A percentile compares a stretch with the other conserved stretches of the same genome.
Conservation (phyloP, 2,797 vertebrate genomes). For the Phyllotis vaccarum region DNA sequence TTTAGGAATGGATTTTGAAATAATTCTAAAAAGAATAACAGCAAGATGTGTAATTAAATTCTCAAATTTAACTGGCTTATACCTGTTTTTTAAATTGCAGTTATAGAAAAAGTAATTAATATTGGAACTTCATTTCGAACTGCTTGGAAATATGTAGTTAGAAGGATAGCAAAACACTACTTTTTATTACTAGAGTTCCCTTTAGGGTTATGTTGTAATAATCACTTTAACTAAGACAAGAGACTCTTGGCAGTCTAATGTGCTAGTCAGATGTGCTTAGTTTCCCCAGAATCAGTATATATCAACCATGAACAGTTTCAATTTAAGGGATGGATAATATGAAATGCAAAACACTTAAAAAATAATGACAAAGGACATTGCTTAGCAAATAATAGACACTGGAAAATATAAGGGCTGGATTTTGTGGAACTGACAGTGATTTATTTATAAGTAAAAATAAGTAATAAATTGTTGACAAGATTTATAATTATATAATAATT, state of each 20-base stretch:
- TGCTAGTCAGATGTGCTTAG: conserved; percentile 86
- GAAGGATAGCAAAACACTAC: conserved; percentile 83
- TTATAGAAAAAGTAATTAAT: conserved; percentile 81
- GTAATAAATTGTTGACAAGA: background rate
- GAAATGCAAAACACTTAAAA: conserved; percentile 77
- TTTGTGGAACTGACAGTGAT: conserved; percentile 44
- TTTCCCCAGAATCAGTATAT: conserved; percentile 81
- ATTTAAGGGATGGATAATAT: conserved; percentile 82
- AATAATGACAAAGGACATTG: conserved; percentile 81
- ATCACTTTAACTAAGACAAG: conserved; percentile 85
- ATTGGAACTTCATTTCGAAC: conserved; percentile 82
- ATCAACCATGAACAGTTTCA: conserved; percentile 84
- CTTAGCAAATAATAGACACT: conserved; percentile 78
- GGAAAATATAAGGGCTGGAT: conserved; percentile 55
- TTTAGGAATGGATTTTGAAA: conserved; percentile 78
- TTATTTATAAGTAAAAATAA: conserved; percentile 57
- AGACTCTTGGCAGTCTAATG: conserved; percentile 85
- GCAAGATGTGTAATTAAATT: conserved; percentile 77
- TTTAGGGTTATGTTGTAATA: conserved; percentile 82
- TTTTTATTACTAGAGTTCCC: conserved; percentile 84
- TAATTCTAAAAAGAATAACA: conserved; percentile 75
- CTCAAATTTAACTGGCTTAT: conserved; percentile 81
- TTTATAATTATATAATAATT: conserved; percentile 41
- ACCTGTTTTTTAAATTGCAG: conserved; percentile 83
- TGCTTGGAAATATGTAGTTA: conserved; percentile 83